Base-by-base conservation (phyloP, 1,140 invertebrate genomes). In the Drosophila persimilis region DNA sequence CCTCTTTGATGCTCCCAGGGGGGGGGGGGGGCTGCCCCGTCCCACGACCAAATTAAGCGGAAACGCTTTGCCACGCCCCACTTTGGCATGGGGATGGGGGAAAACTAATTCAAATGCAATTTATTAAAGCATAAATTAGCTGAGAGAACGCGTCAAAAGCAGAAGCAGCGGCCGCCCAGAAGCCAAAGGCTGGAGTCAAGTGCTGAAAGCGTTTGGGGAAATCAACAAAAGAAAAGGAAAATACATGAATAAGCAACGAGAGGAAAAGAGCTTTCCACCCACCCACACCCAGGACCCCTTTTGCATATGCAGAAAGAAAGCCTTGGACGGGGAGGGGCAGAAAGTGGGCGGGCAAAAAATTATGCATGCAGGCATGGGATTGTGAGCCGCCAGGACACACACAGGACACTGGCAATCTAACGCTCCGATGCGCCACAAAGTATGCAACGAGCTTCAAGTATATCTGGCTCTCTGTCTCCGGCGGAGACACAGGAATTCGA, bases 81-180 rank as follows among this genome's bases (percentile, higher is more conserved):
- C 3, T 11, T 11, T 11, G 9, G 17, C 17, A 0, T 39, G 3
- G 11, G 8, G 2, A n/a, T 3, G 41, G 9, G 51, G 45, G 48
- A 15, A 24, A 26, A 51, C 43, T 65, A 86, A 81, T 81, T 71
- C 56, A 72, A 69, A 81, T 78, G 83, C 74, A 88, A 79, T 88
- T 76, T 88, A 70, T 73, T 72, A 76, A 81, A 73, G 74, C 71
- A 62, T 61, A 78, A 88, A 78, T 86, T 75, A 72, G 73, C 57
- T 50, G 29, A 67, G 24, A 26, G 5, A 24, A 3, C 24, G 44
- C 20, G n/a, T 51, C 9, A 44, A 46, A 13, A 22, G 17, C 13
- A n/a, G n/a, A 15, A n/a, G n/a, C 20, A 9, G 31, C 31, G 9
- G 31, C 52, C 46, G 17, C 50, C 35, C 17, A 43, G 17, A 54